Conservation (phyloP, 1,140 invertebrate genomes). For the Aricia agestis region DNA sequence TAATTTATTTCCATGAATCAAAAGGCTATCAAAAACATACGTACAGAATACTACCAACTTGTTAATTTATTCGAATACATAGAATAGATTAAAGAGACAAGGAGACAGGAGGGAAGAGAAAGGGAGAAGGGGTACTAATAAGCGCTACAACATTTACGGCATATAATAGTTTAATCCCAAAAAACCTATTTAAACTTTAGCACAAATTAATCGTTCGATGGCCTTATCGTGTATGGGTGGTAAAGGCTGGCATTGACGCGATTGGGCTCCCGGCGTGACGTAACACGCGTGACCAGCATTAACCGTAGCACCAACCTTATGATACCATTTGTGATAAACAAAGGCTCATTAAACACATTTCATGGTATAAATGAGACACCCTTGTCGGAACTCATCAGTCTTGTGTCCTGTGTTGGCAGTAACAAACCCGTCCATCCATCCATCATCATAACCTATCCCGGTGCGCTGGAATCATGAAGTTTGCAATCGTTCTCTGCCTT, state of each 20-base stretch:
- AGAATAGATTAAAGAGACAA: too few relatives aligned
- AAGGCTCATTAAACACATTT: slow-evolving; percentile 52
- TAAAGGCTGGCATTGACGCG: slow-evolving; percentile 19
- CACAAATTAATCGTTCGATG: not conserved
- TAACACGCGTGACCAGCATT: slow-evolving; percentile 45
- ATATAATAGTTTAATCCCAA: too few relatives aligned
- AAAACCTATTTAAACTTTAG: not conserved
- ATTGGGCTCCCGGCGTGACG: slow-evolving; percentile 30
- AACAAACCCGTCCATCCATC: slow-evolving; percentile 20
- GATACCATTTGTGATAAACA: slow-evolving; percentile 62
- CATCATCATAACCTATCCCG: too few relatives aligned
- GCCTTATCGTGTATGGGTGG: not conserved
- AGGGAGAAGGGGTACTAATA: too few relatives aligned
- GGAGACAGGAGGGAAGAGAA: too few relatives aligned
- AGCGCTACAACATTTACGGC: too few relatives aligned
- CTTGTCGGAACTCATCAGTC: not conserved
- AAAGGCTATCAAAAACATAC: too few relatives aligned
- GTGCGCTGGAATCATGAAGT: slow-evolving; percentile 45
- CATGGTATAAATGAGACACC: slow-evolving; percentile 49
- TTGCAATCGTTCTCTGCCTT: slow-evolving; percentile 40
- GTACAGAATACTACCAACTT: too few relatives aligned
- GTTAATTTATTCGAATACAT: too few relatives aligned
- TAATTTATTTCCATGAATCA: too few relatives aligned
- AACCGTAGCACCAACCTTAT: slow-evolving; percentile 36
- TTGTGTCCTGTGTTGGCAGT: not conserved